Evolutionary conservation across 2,888 invertebrate species (phyloP).

Genomic region (Orchesellides sinensis): DNA sequence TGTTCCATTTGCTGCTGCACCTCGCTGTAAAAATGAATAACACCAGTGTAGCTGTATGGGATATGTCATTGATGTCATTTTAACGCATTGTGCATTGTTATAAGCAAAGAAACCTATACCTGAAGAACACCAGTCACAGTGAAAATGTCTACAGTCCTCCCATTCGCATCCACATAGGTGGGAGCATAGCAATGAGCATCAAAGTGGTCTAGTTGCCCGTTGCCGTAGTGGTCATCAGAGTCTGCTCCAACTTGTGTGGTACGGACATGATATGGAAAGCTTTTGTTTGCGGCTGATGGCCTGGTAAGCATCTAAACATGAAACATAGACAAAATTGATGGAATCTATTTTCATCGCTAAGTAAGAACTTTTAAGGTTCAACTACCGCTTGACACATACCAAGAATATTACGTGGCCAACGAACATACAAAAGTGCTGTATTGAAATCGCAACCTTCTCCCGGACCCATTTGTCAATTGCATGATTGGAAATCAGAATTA

Average conservation of each 20-base stretch:
- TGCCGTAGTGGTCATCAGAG: conserved; percentile 24
- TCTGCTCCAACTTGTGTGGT: conserved; percentile 79
- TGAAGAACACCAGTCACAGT: conserved; percentile 75
- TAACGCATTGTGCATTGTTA: background rate
- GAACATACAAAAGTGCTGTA: conserved; percentile 83
- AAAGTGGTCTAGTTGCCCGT: conserved; percentile 80
- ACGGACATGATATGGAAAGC: conserved; percentile 93
- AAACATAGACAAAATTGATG: background rate
- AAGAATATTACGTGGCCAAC: conserved; percentile 85
- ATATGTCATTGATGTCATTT: background rate
- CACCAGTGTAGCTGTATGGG: background rate
- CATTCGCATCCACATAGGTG: conserved; percentile 73
- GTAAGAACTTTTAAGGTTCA: background rate
- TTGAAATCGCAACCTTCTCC: conserved; percentile 85
- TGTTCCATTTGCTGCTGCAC: conserved; percentile 30
- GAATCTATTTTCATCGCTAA: no score
- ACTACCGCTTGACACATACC: no score
- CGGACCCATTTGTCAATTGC: conserved; percentile 89
- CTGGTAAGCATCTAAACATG: conserved; percentile 84
- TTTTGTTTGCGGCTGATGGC: conserved; percentile 90
- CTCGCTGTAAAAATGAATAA: conserved; percentile 19
- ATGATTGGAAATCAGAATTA: conserved; percentile 87
- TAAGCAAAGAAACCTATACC: conserved; percentile 32
- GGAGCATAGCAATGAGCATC: conserved; percentile 83
- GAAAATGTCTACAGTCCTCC: conserved; percentile 75